Conservation (phyloP, 2,888 invertebrate species). For the Ennomos fuscantarius region DNA sequence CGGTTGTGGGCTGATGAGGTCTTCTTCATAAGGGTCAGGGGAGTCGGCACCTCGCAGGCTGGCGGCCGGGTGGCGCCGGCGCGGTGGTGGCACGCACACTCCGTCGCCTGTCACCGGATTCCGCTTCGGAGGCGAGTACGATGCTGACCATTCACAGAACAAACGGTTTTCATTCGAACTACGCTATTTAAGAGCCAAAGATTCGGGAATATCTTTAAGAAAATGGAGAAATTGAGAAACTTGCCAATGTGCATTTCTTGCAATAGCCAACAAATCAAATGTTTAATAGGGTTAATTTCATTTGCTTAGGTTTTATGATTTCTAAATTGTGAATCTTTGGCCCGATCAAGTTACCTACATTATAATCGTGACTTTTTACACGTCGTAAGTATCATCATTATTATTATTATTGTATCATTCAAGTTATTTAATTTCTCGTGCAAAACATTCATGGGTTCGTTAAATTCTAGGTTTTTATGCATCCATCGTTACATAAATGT, state of each 20-base stretch:
- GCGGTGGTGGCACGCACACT: slow-evolving; percentile 81
- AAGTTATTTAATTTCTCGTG: slow-evolving; percentile 1
- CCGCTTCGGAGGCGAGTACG: slow-evolving; percentile 83
- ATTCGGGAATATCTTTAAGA: slow-evolving; percentile 17
- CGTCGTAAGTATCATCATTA: too few species aligned
- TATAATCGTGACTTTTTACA: too few species aligned
- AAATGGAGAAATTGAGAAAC: too few species aligned
- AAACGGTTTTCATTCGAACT: slow-evolving; percentile 75
- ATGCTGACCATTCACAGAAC: slow-evolving; percentile 81
- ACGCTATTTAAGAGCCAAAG: slow-evolving; percentile 34
- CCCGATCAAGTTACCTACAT: too few species aligned
- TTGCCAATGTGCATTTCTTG: too few species aligned
- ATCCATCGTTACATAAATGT: slow-evolving; percentile 12
- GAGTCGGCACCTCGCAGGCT: slow-evolving; percentile 81
- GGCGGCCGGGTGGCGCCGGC: slow-evolving; percentile 78
- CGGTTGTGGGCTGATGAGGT: slow-evolving; percentile 68
- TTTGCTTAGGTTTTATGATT: too few species aligned
- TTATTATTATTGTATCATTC: too few species aligned
- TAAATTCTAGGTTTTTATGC: slow-evolving; percentile 18
- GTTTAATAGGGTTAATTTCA: not conserved
- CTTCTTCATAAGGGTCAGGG: slow-evolving; percentile 54
- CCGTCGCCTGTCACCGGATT: slow-evolving; percentile 88
- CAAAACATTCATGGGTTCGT: slow-evolving; percentile 7
- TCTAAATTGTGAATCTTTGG: too few species aligned
- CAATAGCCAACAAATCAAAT: not conserved